These are phyloP conservation scores for Neomonachus schauinslandi DNA, from an alignment of 2,113 vertebrate species.

Conservation along the genomic window DNA sequence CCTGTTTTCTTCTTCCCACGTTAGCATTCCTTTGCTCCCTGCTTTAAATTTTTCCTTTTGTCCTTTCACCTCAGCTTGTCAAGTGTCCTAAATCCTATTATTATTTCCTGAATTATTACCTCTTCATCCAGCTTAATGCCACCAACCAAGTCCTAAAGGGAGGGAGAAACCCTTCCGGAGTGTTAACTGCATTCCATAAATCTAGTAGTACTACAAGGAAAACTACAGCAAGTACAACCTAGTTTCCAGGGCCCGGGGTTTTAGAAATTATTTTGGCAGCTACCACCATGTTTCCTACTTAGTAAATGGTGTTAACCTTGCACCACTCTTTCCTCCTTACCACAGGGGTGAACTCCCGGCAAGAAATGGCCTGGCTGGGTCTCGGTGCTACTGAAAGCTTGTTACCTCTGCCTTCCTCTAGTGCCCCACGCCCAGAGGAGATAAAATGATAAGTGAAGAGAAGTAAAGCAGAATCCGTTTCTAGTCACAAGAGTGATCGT, in stretches of 20 bases:
- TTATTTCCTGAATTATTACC: slow-evolving; percentile 26
- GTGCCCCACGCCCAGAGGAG: not conserved
- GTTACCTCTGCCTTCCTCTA: not conserved
- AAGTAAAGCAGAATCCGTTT: not conserved
- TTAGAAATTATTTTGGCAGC: not conserved
- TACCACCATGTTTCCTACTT: not conserved
- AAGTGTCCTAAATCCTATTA: not conserved
- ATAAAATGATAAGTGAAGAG: slow-evolving; percentile 1
- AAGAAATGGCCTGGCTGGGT: not conserved
- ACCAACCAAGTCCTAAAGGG: not conserved
- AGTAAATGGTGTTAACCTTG: not conserved
- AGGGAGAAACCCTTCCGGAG: not conserved
- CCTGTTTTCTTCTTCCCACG: not conserved
- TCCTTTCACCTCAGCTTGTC: not conserved
- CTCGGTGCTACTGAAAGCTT: not conserved
- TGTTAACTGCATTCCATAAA: not conserved
- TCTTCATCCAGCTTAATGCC: not conserved
- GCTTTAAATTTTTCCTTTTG: not conserved
- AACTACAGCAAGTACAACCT: not conserved
- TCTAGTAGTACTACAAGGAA: not conserved
- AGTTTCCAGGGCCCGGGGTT: not conserved
- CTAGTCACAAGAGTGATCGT: not conserved
- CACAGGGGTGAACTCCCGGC: not conserved
- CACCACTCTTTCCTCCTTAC: not conserved
- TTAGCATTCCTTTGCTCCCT: not conserved